Evolutionary conservation across 2,113 vertebrate genomes (phyloP).

Genomic region (Camelus bactrianus): DNA sequence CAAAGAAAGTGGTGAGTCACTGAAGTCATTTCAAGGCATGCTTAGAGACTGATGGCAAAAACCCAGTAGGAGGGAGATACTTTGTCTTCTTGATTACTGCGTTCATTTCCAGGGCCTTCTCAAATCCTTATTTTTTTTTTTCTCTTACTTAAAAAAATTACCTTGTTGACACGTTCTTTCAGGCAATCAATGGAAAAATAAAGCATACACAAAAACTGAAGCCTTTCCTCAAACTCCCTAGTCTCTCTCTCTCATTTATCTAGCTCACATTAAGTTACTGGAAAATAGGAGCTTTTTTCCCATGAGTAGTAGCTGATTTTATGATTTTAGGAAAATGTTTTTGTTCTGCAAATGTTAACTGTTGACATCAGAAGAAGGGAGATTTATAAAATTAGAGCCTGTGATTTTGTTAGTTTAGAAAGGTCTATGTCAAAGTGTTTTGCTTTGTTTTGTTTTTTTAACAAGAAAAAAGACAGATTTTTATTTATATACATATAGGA

Average conservation of each 20-base stretch:
- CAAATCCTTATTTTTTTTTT: neutral
- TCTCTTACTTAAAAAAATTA: neutral
- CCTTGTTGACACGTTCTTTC: neutral
- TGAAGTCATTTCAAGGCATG: neutral
- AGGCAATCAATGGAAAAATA: neutral
- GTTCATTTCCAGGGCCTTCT: conserved; percentile 22
- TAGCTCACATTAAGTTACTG: neutral
- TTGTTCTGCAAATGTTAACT: neutral
- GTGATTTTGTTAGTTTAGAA: neutral
- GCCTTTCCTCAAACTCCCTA: neutral
- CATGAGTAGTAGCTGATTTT: neutral
- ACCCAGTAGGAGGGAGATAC: neutral
- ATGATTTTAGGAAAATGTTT: conserved; percentile 8
- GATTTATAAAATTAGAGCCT: conserved; percentile 15
- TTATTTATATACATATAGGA: no score
- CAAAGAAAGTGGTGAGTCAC: neutral
- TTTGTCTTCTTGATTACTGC: conserved; percentile 28
- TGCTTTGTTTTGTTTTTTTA: no score
- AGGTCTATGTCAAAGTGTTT: neutral
- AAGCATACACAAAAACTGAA: neutral
- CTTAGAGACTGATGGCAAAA: neutral
- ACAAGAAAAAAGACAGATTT: no score
- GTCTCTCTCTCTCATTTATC: neutral
- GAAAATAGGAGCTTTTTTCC: neutral
- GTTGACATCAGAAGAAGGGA: neutral